Conservation (phyloP, 2,797 vertebrate genomes). For the Hoplostethus mediterraneus region DNA sequence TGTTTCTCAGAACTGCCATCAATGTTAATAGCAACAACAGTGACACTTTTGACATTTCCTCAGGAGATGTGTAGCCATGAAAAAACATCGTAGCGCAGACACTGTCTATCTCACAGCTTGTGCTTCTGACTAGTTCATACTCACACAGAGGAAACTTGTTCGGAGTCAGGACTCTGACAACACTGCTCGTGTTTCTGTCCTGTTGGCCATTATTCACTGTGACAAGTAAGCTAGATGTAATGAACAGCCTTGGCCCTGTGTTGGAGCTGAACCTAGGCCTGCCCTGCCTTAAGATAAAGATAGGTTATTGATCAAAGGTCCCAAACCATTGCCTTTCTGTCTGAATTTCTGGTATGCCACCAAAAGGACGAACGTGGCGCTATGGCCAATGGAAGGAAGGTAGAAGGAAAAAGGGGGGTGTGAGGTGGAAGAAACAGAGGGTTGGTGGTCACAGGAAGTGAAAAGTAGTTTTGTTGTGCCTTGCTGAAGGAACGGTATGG, state of each 20-base stretch:
- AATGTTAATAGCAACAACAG: constrained; percentile 31
- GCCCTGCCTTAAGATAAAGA: constrained; percentile 71
- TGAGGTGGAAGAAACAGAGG: constrained; percentile 30
- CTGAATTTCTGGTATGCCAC: constrained; percentile 48
- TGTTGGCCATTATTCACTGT: constrained; percentile 69
- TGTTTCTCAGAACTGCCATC: constrained; percentile 22
- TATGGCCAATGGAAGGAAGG: constrained; percentile 32
- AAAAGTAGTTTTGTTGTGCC: constrained; percentile 34
- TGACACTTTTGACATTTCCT: constrained; percentile 19
- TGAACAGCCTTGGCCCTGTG: constrained; percentile 66
- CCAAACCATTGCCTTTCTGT: constrained; percentile 58
- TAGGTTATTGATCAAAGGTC: constrained; percentile 73
- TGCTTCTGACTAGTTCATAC: constrained; percentile 27
- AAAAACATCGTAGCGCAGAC: constrained; percentile 2
- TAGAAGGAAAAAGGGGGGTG: background rate
- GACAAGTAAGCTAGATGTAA: constrained; percentile 68
- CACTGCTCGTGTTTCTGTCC: constrained; percentile 49
- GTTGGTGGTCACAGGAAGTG: constrained; percentile 45
- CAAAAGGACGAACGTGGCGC: constrained; percentile 35
- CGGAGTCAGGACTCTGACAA: constrained; percentile 57
- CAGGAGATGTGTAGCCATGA: background rate
- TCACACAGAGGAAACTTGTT: constrained; percentile 50
- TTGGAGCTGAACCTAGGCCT: constrained; percentile 52
- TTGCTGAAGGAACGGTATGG: constrained; percentile 12
- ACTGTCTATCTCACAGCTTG: constrained; percentile 24